phyloP scores from a whole-genome alignment of 2,113 vertebrate genomes.

The Mystacornis crossleyi region DNA sequence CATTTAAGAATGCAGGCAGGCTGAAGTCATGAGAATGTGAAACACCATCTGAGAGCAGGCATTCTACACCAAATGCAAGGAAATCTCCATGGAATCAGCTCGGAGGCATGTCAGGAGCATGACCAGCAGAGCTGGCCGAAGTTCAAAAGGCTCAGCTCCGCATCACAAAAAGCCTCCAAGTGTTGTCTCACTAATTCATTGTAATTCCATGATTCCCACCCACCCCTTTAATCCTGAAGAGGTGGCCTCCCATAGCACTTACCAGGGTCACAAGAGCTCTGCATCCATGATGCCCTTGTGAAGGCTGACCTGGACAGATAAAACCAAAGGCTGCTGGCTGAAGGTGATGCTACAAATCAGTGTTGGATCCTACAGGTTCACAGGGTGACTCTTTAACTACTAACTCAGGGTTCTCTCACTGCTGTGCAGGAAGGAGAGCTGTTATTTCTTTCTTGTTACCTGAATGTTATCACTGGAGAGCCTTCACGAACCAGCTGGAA shows the following conservation, averaged over 20 bases:
- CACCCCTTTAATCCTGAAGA: neutral
- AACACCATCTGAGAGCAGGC: constrained; percentile 45
- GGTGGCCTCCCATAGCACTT: neutral
- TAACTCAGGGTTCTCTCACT: neutral
- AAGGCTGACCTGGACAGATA: neutral
- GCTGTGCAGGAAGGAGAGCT: neutral
- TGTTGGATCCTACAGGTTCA: neutral
- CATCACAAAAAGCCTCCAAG: neutral
- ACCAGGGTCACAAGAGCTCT: neutral
- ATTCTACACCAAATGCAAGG: constrained; percentile 27
- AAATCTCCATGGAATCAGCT: constrained; percentile 54
- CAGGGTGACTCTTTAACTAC: neutral
- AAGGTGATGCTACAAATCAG: neutral
- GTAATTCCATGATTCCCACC: neutral
- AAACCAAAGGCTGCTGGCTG: neutral
- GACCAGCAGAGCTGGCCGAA: neutral
- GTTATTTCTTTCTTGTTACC: neutral
- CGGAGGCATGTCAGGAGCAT: constrained; percentile 30
- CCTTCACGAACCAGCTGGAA: neutral
- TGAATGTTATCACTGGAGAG: neutral
- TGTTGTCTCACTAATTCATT: neutral
- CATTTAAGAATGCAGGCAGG: neutral
- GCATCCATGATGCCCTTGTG: neutral
- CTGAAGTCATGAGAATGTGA: constrained; percentile 67
- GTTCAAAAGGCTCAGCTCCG: neutral